Evolutionary conservation across 2,888 invertebrate genomes (phyloP).

Genomic region (Thereva nobilitata): DNA sequence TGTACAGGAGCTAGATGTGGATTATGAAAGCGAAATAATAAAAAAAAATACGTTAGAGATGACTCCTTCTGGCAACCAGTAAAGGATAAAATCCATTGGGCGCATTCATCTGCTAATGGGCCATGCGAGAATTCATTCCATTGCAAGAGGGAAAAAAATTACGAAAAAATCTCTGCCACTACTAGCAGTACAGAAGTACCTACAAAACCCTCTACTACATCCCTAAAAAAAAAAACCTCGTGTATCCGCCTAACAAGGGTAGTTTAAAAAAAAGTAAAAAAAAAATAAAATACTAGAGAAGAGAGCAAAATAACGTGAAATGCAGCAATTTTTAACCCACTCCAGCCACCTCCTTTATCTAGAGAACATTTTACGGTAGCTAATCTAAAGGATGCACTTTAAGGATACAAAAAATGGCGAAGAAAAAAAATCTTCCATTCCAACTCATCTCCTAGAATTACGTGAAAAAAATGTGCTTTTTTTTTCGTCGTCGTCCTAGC

Average conservation of each 20-base stretch:
- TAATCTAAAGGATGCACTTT: constrained; percentile 41
- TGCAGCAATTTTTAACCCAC: constrained; percentile 38
- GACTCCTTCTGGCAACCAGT: constrained; percentile 12
- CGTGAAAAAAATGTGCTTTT: constrained; percentile 14
- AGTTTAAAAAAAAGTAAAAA: constrained; percentile 29
- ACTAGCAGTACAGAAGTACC: constrained; percentile 30
- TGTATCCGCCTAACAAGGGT: constrained; percentile 14
- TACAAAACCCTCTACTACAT: constrained; percentile 22
- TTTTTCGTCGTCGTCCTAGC: constrained; percentile 6
- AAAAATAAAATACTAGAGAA: constrained; percentile 10
- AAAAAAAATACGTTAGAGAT: constrained; percentile 21
- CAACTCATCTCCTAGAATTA: constrained; percentile 36
- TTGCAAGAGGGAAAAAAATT: constrained; percentile 25
- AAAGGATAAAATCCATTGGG: constrained; percentile 39
- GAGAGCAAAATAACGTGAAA: constrained; percentile 38
- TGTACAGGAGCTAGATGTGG: too few relatives aligned
- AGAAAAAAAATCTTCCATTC: constrained; percentile 36
- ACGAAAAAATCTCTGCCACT: constrained; percentile 9
- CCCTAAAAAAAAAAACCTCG: not conserved
- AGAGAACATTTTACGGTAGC: constrained; percentile 38
- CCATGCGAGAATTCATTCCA: constrained; percentile 40
- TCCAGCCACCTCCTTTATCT: constrained; percentile 29
- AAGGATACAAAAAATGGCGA: constrained; percentile 38
- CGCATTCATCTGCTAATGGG: constrained; percentile 43
- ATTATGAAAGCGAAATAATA: not conserved